Conservation (phyloP, 2,113 vertebrate species). For the Muntiacus muntjak region DNA sequence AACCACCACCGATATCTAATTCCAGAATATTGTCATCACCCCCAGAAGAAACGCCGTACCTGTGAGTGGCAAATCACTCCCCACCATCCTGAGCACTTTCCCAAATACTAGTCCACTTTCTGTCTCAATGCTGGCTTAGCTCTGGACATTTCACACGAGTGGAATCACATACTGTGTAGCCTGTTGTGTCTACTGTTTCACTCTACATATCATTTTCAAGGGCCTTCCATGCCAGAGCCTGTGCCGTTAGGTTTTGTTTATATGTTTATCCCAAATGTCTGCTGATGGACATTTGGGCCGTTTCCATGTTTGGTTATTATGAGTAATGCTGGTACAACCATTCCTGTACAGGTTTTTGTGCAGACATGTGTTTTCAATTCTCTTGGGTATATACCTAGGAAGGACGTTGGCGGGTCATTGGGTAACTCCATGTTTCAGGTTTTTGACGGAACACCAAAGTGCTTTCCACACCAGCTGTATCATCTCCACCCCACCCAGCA, state of each 20-base stretch:
- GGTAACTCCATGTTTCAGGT: not conserved
- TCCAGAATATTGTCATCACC: not conserved
- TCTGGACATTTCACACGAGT: not conserved
- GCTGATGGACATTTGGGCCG: not conserved
- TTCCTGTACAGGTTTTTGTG: not conserved
- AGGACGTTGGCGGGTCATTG: fast-evolving
- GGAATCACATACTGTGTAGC: not conserved
- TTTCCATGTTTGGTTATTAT: not conserved
- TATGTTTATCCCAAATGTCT: not conserved
- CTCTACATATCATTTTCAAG: not conserved
- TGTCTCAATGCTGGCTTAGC: not conserved
- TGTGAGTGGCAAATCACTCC: not conserved
- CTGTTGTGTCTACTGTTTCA: not conserved
- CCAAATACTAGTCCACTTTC: not conserved
- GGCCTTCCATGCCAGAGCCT: fast-evolving
- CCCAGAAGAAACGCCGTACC: not conserved
- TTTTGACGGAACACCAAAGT: not conserved
- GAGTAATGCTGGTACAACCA: not conserved
- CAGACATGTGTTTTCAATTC: not conserved
- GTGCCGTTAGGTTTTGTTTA: not conserved
- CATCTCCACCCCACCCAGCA: not conserved
- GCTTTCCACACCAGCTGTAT: not conserved
- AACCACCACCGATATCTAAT: not conserved
- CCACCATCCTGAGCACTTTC: too few relatives aligned
- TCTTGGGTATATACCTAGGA: not conserved